Conservation (phyloP, 2,113 vertebrate genomes). For the Zosterops lateralis region DNA sequence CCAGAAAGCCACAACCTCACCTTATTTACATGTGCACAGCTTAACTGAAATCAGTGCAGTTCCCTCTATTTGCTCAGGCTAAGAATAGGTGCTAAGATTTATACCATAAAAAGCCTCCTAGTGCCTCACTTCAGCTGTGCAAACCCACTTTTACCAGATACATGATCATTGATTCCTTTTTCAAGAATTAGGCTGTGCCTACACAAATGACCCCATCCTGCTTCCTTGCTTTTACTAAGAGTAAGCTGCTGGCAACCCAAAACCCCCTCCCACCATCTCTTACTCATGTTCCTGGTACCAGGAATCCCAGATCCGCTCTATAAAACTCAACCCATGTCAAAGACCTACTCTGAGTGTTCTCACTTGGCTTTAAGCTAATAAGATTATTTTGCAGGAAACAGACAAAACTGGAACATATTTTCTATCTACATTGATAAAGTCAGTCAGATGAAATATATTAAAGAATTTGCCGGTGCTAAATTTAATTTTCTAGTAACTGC, state of each 20-base stretch:
- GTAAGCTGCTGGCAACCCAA: background rate
- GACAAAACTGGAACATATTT: slow-evolving; percentile 30
- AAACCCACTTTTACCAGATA: background rate
- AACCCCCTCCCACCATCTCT: background rate
- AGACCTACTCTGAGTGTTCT: background rate
- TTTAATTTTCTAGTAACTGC: slow-evolving; percentile 66
- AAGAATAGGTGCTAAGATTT: background rate
- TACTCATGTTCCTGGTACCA: background rate
- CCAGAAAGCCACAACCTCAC: background rate
- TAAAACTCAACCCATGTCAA: background rate
- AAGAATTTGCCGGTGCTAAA: slow-evolving; percentile 58
- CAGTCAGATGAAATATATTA: slow-evolving; percentile 62
- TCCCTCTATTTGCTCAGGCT: background rate
- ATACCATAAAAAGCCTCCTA: background rate
- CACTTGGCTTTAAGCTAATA: background rate
- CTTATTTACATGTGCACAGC: background rate
- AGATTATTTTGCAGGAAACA: background rate
- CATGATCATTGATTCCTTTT: background rate
- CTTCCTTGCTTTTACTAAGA: background rate
- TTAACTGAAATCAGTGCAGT: background rate
- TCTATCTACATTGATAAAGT: slow-evolving; percentile 40
- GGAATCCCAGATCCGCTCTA: background rate
- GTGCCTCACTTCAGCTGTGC: background rate
- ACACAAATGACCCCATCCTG: background rate
- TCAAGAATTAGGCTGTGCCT: background rate